A percentile compares a stretch with the other conserved stretches of the same genome.
Evolutionary conservation across 2,888 invertebrate species (phyloP).

Genomic region (Lasioglossum morio): DNA sequence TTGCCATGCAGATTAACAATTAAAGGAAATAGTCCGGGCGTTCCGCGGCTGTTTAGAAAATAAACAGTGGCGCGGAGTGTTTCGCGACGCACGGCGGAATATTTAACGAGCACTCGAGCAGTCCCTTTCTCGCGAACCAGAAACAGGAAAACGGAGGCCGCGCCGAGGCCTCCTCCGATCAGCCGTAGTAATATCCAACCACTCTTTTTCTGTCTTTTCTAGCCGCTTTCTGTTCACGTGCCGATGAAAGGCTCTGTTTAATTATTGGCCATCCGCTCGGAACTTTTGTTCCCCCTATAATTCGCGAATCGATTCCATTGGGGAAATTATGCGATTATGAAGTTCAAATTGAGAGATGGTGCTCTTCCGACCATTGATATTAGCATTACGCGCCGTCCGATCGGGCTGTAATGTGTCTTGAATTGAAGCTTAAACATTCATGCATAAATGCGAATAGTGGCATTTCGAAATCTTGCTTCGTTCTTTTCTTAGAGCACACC

Average conservation of each 20-base stretch:
- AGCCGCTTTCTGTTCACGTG: neutral
- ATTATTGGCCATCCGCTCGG: neutral
- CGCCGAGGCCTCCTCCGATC: neutral
- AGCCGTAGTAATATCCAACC: neutral
- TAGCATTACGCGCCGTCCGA: neutral
- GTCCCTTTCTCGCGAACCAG: neutral
- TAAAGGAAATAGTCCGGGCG: slow-evolving; percentile 54
- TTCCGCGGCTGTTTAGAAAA: slow-evolving; percentile 43
- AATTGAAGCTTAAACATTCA: neutral
- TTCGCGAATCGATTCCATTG: neutral
- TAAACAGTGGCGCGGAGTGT: slow-evolving; percentile 35
- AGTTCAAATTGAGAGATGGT: neutral
- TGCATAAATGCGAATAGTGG: neutral
- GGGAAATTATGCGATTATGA: neutral
- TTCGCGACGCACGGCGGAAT: slow-evolving; percentile 29
- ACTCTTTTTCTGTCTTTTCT: neutral
- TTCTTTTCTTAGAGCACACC: neutral
- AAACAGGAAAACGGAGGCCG: neutral
- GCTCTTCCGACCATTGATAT: neutral
- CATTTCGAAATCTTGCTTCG: neutral
- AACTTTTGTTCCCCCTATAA: neutral
- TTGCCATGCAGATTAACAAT: slow-evolving; percentile 56
- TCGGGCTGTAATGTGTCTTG: too few species aligned
- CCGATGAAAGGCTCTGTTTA: neutral
- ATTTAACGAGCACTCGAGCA: slow-evolving; percentile 49